phyloP scores from a whole-genome alignment of 2,797 vertebrate genomes.

The Halcyon smyrnensis region DNA sequence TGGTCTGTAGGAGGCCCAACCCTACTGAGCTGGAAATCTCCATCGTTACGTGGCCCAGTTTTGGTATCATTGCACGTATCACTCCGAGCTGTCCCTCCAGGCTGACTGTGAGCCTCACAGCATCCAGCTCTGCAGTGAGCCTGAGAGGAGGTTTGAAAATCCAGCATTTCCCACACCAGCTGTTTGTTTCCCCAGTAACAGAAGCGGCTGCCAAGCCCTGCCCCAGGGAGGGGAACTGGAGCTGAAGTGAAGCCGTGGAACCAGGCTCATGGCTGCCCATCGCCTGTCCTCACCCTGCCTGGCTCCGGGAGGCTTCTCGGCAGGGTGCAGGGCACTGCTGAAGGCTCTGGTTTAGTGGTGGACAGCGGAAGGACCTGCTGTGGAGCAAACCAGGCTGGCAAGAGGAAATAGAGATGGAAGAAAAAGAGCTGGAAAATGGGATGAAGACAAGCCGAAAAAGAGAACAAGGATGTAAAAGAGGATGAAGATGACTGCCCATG shows the following conservation, averaged over 20 bases:
- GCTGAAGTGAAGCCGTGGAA: not conserved
- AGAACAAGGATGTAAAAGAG: not conserved
- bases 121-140: not conserved
- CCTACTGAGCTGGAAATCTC: not conserved
- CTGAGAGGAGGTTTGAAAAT: rapidly evolving
- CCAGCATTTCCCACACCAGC: not conserved
- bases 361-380: not conserved
- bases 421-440: not conserved
- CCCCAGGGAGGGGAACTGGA: not conserved
- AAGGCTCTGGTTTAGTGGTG: not conserved
- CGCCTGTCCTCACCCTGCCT: not conserved
- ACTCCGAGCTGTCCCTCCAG: not conserved
- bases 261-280: not conserved
- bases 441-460: not conserved
- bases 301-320: not conserved
- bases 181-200: not conserved
- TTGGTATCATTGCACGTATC: not conserved
- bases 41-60: rapidly evolving
- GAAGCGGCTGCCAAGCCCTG: not conserved
- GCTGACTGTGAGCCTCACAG: not conserved
- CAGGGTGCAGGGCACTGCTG: rapidly evolving
- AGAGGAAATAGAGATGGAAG: not conserved
- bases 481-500: not conserved
- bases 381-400: not conserved
- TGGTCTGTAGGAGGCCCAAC: not conserved